These are phyloP conservation scores for Eulemur rufifrons DNA, from an alignment of 2,113 vertebrate genomes.

Conservation along the genomic window DNA sequence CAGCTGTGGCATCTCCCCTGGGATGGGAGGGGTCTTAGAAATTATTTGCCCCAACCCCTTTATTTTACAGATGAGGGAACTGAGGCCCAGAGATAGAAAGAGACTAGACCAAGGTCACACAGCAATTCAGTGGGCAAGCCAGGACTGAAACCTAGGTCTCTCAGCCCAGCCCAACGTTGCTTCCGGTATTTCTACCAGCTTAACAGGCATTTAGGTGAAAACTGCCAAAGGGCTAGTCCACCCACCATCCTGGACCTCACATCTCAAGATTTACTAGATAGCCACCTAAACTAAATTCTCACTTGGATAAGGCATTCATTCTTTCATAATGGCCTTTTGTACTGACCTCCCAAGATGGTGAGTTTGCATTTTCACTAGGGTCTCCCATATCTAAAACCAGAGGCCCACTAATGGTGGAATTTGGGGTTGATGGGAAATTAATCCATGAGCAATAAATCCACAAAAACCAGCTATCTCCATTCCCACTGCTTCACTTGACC, in stretches of 20 bases:
- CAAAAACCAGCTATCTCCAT: too few species aligned
- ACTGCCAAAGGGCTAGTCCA: neutral
- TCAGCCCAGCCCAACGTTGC: too few species aligned
- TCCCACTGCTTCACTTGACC: too few species aligned
- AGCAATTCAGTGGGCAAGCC: neutral
- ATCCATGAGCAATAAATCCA: neutral
- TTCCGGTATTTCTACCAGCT: neutral
- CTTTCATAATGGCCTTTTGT: neutral
- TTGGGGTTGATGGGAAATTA: neutral
- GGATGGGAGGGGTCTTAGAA: neutral
- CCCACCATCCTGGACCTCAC: neutral
- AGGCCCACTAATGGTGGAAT: neutral
- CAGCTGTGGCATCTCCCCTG: neutral
- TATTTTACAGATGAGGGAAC: neutral
- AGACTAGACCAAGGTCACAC: too few species aligned
- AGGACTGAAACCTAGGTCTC: neutral
- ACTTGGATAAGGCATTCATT: neutral
- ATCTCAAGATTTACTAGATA: neutral
- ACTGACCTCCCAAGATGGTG: neutral
- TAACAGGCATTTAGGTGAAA: neutral
- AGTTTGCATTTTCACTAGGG: neutral
- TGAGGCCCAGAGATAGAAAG: neutral
- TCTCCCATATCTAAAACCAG: neutral
- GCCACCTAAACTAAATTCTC: neutral
- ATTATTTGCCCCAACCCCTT: neutral